Base-by-base conservation (phyloP, 2,888 invertebrate genomes). In the Drosophila lacicola region DNA sequence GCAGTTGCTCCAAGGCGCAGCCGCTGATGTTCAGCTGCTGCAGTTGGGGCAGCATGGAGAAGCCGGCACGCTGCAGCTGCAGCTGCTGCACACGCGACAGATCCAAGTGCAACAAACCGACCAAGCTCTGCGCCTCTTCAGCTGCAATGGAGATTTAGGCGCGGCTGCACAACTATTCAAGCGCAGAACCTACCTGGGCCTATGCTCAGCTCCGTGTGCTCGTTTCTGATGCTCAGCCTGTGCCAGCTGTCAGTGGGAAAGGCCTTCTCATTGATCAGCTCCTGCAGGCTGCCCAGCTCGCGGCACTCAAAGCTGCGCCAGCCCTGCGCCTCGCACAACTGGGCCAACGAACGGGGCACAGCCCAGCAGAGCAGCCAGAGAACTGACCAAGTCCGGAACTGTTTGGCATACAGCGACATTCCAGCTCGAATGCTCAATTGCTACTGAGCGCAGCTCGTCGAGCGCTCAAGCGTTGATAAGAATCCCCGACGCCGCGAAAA, bases 21-120 rank as follows among this genome's bases (percentile, higher is more conserved):
- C 74, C 70, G 2, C 91, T 90, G 14, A 92, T 71, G 60, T 92
- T 92, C 2, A 92, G 73, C n/a, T 57, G 44, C 13, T 62, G 65
- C n/a, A 92, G 64, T 13, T 80, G 74, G 1, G 67, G 54, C 11
- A 92, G 80, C 13, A 70, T 74, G 25, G 82, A 78, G 51, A 91
- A 91, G 33, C 90, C 91, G 25, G 72, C 47, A 14, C 82, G 75
- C 1, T 67, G 57, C 1, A 91, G 61, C 41, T 41, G 46, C 11
- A 92, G 54, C 8, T 69, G 72, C 2, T 83, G 82, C 29, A 80
- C 85, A 17, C 79, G 67, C 0, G 92, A 90, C 14, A 92, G 54
- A 66, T 92, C 90, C 33, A 92, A 79, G 45, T 44, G 55, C 14
- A 60, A 58, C 34, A 90, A 29, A 17, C 62, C 65, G 13, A 47